Evolutionary conservation across 2,113 vertebrate genomes (phyloP).

Genomic region (Cyrtonyx montezumae): DNA sequence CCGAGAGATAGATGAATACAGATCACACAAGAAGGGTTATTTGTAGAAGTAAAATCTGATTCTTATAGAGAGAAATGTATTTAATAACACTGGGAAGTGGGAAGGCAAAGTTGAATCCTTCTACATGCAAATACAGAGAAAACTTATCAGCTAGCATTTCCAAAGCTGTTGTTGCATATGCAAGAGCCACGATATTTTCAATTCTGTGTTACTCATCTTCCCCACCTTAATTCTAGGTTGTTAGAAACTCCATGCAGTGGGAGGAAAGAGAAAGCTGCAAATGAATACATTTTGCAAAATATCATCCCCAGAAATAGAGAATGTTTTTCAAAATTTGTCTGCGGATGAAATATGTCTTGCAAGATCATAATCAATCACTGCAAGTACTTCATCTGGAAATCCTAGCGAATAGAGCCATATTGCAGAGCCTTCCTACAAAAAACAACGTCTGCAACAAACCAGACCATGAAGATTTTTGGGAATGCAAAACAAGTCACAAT

Average conservation of each 20-base stretch:
- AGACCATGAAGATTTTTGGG: not conserved
- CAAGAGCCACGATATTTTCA: constrained; percentile 35
- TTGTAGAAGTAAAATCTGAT: not conserved
- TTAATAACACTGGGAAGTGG: not conserved
- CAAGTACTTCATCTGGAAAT: constrained; percentile 42
- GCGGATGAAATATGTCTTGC: not conserved
- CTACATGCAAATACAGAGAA: constrained; percentile 26
- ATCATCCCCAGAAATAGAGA: constrained; percentile 17
- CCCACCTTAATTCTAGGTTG: constrained; percentile 64
- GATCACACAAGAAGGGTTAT: not conserved
- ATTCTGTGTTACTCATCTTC: constrained; percentile 51
- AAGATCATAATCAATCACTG: constrained; percentile 36
- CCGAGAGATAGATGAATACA: not conserved
- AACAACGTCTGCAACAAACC: not conserved
- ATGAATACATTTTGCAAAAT: constrained; percentile 6
- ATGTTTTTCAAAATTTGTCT: constrained; percentile 7
- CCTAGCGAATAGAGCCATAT: not conserved
- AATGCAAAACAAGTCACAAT: not conserved
- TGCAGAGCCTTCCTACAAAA: not conserved
- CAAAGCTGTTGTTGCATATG: constrained; percentile 42
- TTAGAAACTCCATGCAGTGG: not conserved
- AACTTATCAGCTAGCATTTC: constrained; percentile 37
- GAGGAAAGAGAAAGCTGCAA: constrained; percentile 10
- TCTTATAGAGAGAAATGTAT: not conserved
- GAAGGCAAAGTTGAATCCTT: not conserved